Evolutionary conservation across 53 echinoderm and acorn worm species (phyloP).

Genomic region (Patiria pectinifera): DNA sequence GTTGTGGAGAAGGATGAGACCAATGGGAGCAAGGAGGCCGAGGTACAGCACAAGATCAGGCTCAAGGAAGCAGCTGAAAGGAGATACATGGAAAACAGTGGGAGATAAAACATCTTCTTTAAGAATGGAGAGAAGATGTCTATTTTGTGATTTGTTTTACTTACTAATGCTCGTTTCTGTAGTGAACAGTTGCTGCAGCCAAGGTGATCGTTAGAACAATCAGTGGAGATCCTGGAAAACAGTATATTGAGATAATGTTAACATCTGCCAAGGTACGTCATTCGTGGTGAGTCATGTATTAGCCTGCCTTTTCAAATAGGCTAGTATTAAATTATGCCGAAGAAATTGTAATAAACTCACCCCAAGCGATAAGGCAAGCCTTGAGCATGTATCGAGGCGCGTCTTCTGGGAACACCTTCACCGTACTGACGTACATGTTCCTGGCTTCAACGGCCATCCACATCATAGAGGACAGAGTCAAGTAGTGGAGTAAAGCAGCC

Average conservation of each 20-base stretch:
- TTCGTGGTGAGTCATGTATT: too few species aligned
- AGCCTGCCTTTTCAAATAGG: too few species aligned
- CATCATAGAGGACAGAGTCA: conserved; percentile 73
- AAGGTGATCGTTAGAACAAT: conserved; percentile 72
- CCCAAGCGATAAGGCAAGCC: conserved; percentile 80
- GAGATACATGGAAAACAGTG: neutral
- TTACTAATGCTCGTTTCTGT: conserved; percentile 68
- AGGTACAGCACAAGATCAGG: conserved; percentile 66
- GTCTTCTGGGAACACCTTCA: conserved; percentile 76
- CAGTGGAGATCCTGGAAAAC: conserved; percentile 69
- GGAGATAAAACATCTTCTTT: neutral
- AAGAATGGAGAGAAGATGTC: conserved; percentile 38
- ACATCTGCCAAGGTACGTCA: too few species aligned
- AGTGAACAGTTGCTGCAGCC: conserved; percentile 60
- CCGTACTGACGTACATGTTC: conserved; percentile 82
- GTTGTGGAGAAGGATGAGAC: conserved; percentile 64
- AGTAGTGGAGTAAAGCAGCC: conserved; percentile 81
- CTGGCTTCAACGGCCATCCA: conserved; percentile 64
- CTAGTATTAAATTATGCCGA: too few species aligned
- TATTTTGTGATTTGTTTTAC: neutral
- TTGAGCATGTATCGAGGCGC: conserved; percentile 69
- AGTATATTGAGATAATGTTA: too few species aligned
- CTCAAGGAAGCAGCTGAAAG: conserved; percentile 69
- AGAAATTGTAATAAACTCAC: conserved; percentile 42
- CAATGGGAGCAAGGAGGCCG: conserved; percentile 21